Evolutionary conservation across 2,797 vertebrate genomes (phyloP).

Genomic region (Podarcis siculus): DNA sequence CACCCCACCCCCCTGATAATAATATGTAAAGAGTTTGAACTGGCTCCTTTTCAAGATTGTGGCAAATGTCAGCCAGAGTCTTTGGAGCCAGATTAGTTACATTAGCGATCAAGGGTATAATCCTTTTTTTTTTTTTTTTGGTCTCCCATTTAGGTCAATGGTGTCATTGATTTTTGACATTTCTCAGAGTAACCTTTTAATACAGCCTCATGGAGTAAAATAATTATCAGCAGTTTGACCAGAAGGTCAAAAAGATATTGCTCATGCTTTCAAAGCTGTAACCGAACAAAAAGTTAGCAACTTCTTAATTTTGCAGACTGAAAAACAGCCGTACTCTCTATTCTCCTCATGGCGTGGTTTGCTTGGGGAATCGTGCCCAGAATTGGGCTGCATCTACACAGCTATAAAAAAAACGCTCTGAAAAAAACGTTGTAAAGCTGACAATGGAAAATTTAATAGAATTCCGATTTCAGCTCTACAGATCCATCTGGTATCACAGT

Average conservation of each 20-base stretch:
- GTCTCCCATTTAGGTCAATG: slow-evolving; percentile 8
- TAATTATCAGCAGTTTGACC: slow-evolving; percentile 38
- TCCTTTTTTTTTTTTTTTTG: background rate
- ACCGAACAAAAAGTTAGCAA: slow-evolving; percentile 23
- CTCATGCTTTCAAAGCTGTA: slow-evolving; percentile 14
- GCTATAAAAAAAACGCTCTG: no score
- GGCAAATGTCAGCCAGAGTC: slow-evolving; percentile 20
- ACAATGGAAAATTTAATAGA: no score
- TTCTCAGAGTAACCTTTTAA: slow-evolving; percentile 32
- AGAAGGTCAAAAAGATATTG: slow-evolving; percentile 33
- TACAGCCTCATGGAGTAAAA: slow-evolving; percentile 29
- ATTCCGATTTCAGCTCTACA: no score
- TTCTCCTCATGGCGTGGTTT: background rate
- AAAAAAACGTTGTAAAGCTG: no score
- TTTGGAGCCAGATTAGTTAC: slow-evolving; percentile 26
- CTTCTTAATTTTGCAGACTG: background rate
- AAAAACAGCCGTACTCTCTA: background rate
- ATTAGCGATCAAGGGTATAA: background rate
- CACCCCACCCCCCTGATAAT: background rate
- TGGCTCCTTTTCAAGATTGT: background rate
- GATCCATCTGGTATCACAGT: no score
- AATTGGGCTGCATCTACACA: background rate
- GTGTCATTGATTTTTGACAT: slow-evolving; percentile 35
- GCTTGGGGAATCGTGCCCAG: no score
- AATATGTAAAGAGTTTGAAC: slow-evolving; percentile 3